Evolutionary conservation across 2,113 vertebrate genomes (phyloP), one percentile per base, ranked within the genome.

Genomic region (Eulacestoma nigropectus): DNA sequence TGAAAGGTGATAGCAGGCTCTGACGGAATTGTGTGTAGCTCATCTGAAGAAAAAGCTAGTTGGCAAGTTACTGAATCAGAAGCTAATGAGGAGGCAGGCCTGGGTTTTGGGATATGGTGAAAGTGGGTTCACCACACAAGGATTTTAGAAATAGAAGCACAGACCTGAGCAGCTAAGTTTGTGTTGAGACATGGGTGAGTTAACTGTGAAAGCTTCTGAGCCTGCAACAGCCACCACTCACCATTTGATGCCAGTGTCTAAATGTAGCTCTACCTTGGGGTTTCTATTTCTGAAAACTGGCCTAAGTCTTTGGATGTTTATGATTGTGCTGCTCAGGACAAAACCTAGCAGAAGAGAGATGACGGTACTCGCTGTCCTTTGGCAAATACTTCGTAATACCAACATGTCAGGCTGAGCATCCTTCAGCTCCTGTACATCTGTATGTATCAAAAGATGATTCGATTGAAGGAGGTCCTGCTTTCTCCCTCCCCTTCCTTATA

Each of bases 101-200:
- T 93, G 67, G 27, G 70, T 42, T 77, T 64, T 56, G 78, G 22
- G 10, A 0, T 64, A 37, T n/a, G 29, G n/a, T 78, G n/a, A 32
- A 85, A 87, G 20, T 21, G 60, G n/a, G 14, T 67, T 79, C 42
- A 44, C 42, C 37, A 50, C 23, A 23, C 18, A 39, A 49, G 41
- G 32, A n/a, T 77, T 94, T 93, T 76, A 84, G 69, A 76, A 92
- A 55, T 16, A 87, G 86, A 74, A 72, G 32, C 2, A 3, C 18
- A 75, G 65, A 35, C 12, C 37, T 57, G 52, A 81, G n/a, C 32
- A 57, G n/a, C 37, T 60, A 65, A 69, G 41, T 81, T 68, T 56
- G n/a, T 53, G 50, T 50, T 53, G n/a, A 91, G 56, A 55, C 30
- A 64, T 0, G 1, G 30, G 33, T 0, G 0, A 16, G 52, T 33